Percentiles rank a stretch among this genome's conserved stretches.
Conservation (phyloP, 2,888 invertebrate genomes). For the Leucania comma region DNA sequence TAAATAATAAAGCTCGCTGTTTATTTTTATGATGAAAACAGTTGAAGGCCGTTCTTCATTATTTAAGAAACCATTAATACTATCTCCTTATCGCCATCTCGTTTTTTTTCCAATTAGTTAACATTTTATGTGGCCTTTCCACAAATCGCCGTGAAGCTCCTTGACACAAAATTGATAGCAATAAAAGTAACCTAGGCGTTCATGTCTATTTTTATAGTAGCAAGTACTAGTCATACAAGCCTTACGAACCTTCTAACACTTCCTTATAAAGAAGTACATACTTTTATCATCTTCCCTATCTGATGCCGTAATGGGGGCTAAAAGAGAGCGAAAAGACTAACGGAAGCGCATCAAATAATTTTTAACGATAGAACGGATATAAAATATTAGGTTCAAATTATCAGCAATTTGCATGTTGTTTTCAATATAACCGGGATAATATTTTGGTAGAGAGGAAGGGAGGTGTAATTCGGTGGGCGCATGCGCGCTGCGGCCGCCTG, state of each 20-base stretch:
- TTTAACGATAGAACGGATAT: conserved; percentile 51
- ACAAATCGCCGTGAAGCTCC: conserved; percentile 44
- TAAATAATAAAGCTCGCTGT: neutral
- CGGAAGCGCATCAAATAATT: conserved; percentile 45
- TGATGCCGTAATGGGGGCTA: conserved; percentile 9
- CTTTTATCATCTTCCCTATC: conserved; percentile 2
- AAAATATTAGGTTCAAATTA: conserved; percentile 55
- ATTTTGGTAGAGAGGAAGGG: conserved; percentile 50
- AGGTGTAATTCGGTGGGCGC: conserved; percentile 69
- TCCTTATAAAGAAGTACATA: conserved; percentile 8
- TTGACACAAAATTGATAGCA: conserved; percentile 55
- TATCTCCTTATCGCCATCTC: neutral
- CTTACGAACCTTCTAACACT: conserved; percentile 25
- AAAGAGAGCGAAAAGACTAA: conserved; percentile 26
- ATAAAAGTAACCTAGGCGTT: conserved; percentile 42
- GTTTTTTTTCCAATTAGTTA: conserved; percentile 25
- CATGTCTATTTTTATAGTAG: conserved; percentile 42
- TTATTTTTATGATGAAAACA: neutral
- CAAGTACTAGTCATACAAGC: conserved; percentile 14
- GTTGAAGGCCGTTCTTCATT: neutral
- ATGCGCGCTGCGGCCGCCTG: conserved; percentile 65
- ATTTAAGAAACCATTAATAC: neutral
- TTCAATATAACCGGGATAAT: conserved; percentile 62
- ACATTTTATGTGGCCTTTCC: conserved; percentile 39
- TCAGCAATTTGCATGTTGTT: conserved; percentile 59